phyloP scores from a whole-genome alignment of 2,888 invertebrate species.

The Ectemnius continuus region DNA sequence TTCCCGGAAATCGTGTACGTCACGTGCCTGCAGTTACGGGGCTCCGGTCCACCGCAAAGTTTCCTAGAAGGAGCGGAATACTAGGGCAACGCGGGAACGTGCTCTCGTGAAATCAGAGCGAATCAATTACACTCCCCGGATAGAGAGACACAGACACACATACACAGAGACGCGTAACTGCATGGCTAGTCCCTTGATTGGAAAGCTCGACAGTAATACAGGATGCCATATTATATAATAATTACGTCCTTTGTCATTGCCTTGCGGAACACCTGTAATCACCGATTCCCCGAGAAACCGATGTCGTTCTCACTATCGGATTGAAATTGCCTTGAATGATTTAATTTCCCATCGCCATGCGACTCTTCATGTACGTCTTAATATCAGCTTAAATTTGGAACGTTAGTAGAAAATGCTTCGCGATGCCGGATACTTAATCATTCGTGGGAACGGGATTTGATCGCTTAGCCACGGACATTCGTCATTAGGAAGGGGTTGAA shows the following conservation, averaged over 20 bases:
- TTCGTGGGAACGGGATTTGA: conserved; percentile 21
- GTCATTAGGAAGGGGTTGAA: conserved; percentile 50
- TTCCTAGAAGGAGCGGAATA: conserved; percentile 53
- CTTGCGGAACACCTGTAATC: background rate
- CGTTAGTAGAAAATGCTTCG: conserved; percentile 53
- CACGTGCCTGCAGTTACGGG: conserved; percentile 54
- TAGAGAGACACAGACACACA: no score
- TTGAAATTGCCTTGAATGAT: background rate
- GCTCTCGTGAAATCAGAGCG: conserved; percentile 51
- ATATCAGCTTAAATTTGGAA: conserved; percentile 11
- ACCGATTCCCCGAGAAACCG: background rate
- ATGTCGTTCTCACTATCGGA: background rate
- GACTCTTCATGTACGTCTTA: background rate
- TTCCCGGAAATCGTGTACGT: conserved; percentile 55
- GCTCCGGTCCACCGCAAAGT: conserved; percentile 37
- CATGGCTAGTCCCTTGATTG: conserved; percentile 33
- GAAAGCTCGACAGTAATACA: conserved; percentile 36
- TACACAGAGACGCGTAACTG: conserved; percentile 15
- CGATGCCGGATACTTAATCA: conserved; percentile 40
- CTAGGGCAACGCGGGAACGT: conserved; percentile 48
- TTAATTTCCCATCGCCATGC: background rate
- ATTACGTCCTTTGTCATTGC: background rate
- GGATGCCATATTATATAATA: background rate
- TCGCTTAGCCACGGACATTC: conserved; percentile 46
- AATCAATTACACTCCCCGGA: conserved; percentile 52